These are phyloP conservation scores for Glandiceps talaboti DNA, from an alignment of 53 echinoderm and acorn worm species.

Conservation along the genomic window DNA sequence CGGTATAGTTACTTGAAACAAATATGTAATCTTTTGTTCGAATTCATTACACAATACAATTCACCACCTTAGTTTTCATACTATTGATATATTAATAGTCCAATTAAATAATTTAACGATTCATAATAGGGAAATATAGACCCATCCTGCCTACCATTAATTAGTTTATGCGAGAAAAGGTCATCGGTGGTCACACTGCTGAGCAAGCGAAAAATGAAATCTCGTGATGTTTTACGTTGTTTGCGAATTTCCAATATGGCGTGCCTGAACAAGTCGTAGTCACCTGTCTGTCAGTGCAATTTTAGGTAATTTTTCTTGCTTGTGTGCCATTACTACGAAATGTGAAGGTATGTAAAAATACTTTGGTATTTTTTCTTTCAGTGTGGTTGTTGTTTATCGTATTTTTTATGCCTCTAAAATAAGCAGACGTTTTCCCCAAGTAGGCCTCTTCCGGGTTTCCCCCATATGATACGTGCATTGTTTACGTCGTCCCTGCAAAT, in stretches of 20 bases:
- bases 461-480: not conserved
- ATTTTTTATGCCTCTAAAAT: not conserved
- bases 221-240: not conserved
- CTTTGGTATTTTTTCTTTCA: not conserved
- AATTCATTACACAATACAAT: too few relatives aligned
- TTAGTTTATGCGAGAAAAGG: too few relatives aligned
- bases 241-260: not conserved
- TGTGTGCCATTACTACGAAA: not conserved
- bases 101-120: too few relatives aligned
- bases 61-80: too few relatives aligned
- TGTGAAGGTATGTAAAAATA: not conserved
- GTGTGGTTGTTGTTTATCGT: not conserved
- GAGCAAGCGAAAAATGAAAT: not conserved
- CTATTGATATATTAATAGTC: too few relatives aligned
- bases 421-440: not conserved
- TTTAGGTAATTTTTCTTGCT: not conserved
- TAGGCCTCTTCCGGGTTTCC: slow-evolving; percentile 1
- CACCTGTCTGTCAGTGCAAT: slow-evolving; percentile 1
- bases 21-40: too few relatives aligned
- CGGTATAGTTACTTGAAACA: too few relatives aligned
- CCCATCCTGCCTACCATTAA: too few relatives aligned
- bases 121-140: too few relatives aligned
- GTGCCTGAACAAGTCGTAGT: not conserved
- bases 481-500: not conserved
- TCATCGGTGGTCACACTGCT: not conserved